Conservation (phyloP, 2,797 vertebrate species). For the Serranus cabrilla region DNA sequence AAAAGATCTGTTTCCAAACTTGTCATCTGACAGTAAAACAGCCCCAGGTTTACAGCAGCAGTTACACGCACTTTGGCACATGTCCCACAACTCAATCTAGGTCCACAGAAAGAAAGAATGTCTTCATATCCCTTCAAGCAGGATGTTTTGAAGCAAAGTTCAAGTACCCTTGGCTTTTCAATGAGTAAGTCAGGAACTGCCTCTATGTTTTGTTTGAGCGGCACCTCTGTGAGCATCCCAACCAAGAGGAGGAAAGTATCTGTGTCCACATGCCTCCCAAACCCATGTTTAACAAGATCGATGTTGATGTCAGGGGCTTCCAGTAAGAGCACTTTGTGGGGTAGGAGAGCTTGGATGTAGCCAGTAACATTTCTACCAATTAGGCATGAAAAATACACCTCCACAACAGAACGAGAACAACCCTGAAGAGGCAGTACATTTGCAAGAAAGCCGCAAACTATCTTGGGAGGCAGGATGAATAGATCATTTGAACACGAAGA, state of each 20-base stretch:
- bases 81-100: slow-evolving; percentile 82
- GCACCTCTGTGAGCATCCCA: slow-evolving; percentile 84
- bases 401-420: slow-evolving; percentile 81
- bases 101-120: slow-evolving; percentile 83
- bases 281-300: slow-evolving; percentile 84
- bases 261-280: slow-evolving; percentile 90
- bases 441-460: slow-evolving; percentile 91
- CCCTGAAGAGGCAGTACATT: slow-evolving; percentile 88
- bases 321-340: slow-evolving; percentile 88
- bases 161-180: slow-evolving; percentile 72
- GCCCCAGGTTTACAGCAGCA: slow-evolving; percentile 85
- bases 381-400: slow-evolving; percentile 89
- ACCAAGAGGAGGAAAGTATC: slow-evolving; percentile 91
- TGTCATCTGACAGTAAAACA: slow-evolving; percentile 91
- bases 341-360: slow-evolving; percentile 86
- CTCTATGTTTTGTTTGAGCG: slow-evolving; percentile 77
- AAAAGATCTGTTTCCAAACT: slow-evolving; percentile 84
- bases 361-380: slow-evolving; percentile 87
- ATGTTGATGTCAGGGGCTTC: slow-evolving; percentile 89
- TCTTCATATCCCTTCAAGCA: slow-evolving; percentile 78
- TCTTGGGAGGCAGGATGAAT: slow-evolving; percentile 90
- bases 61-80: slow-evolving; percentile 85
- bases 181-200: slow-evolving; percentile 85
- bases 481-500: slow-evolving; percentile 86
- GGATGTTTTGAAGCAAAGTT: slow-evolving; percentile 71